These are phyloP conservation scores for Catharus ustulatus DNA, from an alignment of 2,797 vertebrate genomes.

Conservation along the genomic window DNA sequence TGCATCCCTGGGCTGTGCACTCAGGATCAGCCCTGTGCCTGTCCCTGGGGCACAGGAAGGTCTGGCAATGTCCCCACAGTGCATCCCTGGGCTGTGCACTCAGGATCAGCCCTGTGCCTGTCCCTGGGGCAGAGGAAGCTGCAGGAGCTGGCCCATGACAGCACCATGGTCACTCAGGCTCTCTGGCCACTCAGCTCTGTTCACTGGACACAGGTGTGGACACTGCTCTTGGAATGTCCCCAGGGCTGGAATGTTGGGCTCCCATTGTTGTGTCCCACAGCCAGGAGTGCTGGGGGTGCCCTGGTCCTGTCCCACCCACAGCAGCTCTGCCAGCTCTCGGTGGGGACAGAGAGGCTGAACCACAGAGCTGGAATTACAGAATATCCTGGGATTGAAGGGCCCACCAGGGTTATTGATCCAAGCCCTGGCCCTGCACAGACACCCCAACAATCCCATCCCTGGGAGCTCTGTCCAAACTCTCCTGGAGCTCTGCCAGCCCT, in stretches of 20 bases:
- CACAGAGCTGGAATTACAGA: not conserved
- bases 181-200: not conserved
- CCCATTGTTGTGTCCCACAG: not conserved
- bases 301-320: not conserved
- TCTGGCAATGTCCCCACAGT: not conserved
- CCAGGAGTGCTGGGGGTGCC: not conserved
- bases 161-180: not conserved
- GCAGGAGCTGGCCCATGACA: not conserved
- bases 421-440: rapidly evolving
- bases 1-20: too few relatives aligned
- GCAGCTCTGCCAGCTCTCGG: not conserved
- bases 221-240: rapidly evolving
- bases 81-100: not conserved
- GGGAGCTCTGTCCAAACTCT: too few relatives aligned
- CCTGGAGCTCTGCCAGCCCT: too few relatives aligned
- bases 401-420: not conserved
- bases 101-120: not conserved
- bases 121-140: not conserved
- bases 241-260: not conserved
- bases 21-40: too few relatives aligned
- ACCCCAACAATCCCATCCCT: too few relatives aligned
- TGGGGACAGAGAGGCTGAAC: not conserved
- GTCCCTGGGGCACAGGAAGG: too few relatives aligned
- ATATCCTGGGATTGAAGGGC: not conserved
- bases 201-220: not conserved